phyloP scores from a whole-genome alignment of 2,113 vertebrate genomes.

The Chrysochloris asiatica region DNA sequence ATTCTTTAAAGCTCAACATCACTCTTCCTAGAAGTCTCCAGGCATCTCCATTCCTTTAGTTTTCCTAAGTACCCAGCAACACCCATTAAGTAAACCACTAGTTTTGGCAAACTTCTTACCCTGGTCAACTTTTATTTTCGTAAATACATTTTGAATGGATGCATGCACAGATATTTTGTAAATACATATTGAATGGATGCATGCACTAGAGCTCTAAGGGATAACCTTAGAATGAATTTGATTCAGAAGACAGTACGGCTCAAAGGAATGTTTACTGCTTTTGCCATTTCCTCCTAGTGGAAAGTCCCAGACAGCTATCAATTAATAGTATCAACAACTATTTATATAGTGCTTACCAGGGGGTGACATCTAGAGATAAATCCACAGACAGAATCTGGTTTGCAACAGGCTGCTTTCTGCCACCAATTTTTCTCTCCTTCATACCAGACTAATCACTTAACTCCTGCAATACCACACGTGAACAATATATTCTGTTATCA shows the following conservation, averaged over 20 bases:
- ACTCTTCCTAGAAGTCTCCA: background rate
- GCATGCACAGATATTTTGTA: background rate
- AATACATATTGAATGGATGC: background rate
- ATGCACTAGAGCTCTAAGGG: background rate
- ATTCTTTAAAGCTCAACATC: background rate
- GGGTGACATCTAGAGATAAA: slow-evolving; percentile 23
- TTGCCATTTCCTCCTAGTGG: slow-evolving; percentile 48
- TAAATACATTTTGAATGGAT: too few species aligned
- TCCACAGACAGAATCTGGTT: background rate
- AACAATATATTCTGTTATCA: background rate
- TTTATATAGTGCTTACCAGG: slow-evolving; percentile 28
- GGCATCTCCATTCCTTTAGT: background rate
- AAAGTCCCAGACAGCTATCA: slow-evolving; percentile 69
- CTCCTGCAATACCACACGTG: background rate
- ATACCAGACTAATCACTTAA: slow-evolving; percentile 42
- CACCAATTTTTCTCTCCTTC: background rate
- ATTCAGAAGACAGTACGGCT: slow-evolving; percentile 30
- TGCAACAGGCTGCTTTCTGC: slow-evolving; percentile 23
- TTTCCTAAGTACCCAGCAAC: background rate
- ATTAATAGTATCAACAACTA: slow-evolving; percentile 49
- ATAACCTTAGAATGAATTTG: background rate
- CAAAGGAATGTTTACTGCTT: slow-evolving; percentile 33
- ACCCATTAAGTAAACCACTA: background rate
- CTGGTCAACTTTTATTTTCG: background rate
- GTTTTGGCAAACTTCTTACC: background rate